These are phyloP conservation scores for Tenthredo notha DNA, from an alignment of 2,888 invertebrate species.

Conservation along the genomic window DNA sequence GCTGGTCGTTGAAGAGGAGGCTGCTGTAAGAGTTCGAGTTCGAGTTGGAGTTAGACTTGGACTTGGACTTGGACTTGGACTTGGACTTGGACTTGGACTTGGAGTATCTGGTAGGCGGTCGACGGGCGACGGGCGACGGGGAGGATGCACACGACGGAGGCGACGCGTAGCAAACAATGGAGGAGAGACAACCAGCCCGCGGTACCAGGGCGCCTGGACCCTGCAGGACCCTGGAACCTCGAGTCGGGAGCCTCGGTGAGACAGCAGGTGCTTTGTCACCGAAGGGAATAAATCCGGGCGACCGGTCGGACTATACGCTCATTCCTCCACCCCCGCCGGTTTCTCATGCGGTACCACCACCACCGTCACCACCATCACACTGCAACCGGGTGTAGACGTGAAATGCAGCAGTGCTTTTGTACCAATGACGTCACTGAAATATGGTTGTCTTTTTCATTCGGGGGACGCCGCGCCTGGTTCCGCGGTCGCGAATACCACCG, in stretches of 20 bases:
- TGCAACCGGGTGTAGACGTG: conserved; percentile 28
- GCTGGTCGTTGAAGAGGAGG: conserved; percentile 41
- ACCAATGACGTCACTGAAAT: conserved; percentile 72
- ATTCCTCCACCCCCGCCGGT: conserved; percentile 63
- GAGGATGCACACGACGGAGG: conserved; percentile 73
- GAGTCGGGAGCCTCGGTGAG: conserved; percentile 67
- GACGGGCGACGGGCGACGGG: conserved; percentile 76
- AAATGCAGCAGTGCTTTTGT: conserved; percentile 63
- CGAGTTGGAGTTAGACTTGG: conserved; percentile 77
- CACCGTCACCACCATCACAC: conserved; percentile 64
- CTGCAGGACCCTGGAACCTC: conserved; percentile 57
- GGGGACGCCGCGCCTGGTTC: conserved; percentile 31
- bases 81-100: conserved; percentile 76
- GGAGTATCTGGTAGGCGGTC: conserved; percentile 79
- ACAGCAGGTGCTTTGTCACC: conserved; percentile 78
- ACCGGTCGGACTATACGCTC: conserved; percentile 58
- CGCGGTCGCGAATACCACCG: background rate
- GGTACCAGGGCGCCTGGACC: conserved; percentile 59
- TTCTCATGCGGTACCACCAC: conserved; percentile 63
- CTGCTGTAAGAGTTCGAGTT: conserved; percentile 72
- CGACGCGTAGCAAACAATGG: conserved; percentile 55
- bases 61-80: conserved; percentile 76
- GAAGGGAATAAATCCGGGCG: conserved; percentile 73
- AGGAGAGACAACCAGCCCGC: conserved; percentile 56
- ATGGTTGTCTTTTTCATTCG: conserved; percentile 63